Evolutionary conservation across 2,797 vertebrate species (phyloP).

Genomic region (Rhyacichthys aspro): DNA sequence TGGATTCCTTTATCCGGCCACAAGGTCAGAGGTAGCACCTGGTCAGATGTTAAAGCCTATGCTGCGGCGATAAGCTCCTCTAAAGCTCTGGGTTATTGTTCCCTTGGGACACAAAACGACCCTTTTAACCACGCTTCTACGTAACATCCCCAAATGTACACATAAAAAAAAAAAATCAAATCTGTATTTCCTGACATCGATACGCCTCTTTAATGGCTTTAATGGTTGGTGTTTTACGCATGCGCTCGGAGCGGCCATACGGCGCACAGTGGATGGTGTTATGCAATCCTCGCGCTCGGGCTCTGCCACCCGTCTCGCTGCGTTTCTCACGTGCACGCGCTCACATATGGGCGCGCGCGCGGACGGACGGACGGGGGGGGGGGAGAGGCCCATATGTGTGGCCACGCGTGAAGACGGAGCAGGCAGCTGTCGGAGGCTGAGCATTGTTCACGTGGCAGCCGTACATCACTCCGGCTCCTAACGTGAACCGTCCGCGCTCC

Average conservation of each 20-base stretch:
- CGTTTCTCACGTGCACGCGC: slow-evolving; percentile 22
- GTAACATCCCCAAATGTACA: background rate
- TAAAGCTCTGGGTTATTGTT: background rate
- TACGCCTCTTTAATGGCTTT: too few species aligned
- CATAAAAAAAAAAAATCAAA: background rate
- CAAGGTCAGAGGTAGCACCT: background rate
- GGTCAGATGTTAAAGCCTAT: background rate
- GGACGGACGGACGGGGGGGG: background rate
- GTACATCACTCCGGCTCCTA: background rate
- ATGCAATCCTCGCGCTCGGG: slow-evolving; percentile 37
- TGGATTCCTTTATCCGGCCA: background rate
- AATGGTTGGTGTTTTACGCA: slow-evolving; percentile 7
- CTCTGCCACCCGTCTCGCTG: slow-evolving; percentile 37
- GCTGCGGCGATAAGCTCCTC: background rate
- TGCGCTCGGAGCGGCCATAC: slow-evolving; percentile 8
- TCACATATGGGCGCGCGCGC: background rate
- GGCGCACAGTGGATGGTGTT: slow-evolving; percentile 19
- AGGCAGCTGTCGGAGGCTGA: background rate
- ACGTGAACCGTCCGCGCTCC: background rate
- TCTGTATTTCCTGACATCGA: background rate
- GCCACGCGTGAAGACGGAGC: slow-evolving; percentile 12
- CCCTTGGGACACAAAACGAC: background rate
- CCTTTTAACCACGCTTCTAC: background rate
- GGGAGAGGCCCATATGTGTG: slow-evolving; percentile 21
- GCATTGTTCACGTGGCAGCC: background rate